Base-by-base conservation (phyloP, 2,113 vertebrate genomes). In the Pionites leucogaster region DNA sequence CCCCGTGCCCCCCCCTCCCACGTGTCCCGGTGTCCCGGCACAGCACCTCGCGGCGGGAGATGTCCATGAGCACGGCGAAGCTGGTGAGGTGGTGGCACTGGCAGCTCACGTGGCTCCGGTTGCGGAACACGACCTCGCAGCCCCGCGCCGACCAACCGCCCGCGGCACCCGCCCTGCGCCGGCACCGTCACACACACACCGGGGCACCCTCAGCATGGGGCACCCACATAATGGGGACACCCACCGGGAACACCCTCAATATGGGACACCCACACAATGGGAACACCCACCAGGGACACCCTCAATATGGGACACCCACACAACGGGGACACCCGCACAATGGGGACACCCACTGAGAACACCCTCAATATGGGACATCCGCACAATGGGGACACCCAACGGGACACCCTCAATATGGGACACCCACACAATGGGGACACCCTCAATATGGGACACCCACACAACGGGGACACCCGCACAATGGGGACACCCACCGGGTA, bases 81-180 rank as follows among this genome's bases (percentile, higher is more conserved):
- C 99, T 99, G 53, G 99, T 99, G 98, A 99, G 99, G 97, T 99
- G 99, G 86, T 98, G 99, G 92, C 99, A 99, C 98, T 99, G 99
- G 96, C 99, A 99, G 98, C 98, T 99, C 97, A 99, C 98, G 35
- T 99, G 99, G 82, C 98, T 99, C 97, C 94, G 97, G 60, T 99
- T 99, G 42, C 99, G 98, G 98, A 99, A 99, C 83, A 99, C 95
- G 23, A 99, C 98, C 88, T 99, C 99, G 3, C 99, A 99, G 92
- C 99, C 99, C 80, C 98, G 98, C 9, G 99, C 99, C 0, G 99
- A 99, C 99, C 99, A 99, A 92, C 98, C 99, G 0, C 99, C 99
- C 0, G 90, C 97, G 31, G 98, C 97, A 2, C 97, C 98, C 25
- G 96, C 52, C 90, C 93, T 89, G 76, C 3, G 0, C 7, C 27